Conservation (phyloP, 2,113 vertebrate genomes). For the Hystrix brachyura region DNA sequence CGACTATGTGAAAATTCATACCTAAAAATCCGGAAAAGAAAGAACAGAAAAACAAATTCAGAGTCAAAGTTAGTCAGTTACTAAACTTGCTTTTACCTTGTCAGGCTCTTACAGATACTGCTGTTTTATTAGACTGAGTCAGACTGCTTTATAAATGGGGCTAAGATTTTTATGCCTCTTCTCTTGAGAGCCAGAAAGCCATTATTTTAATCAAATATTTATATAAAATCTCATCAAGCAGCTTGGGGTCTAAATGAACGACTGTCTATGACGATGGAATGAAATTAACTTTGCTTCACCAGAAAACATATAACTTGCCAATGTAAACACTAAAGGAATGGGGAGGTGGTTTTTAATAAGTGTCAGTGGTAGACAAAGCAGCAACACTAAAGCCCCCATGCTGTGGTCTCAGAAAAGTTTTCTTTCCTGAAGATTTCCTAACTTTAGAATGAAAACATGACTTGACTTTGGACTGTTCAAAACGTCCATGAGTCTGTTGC, state of each 20-base stretch:
- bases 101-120: neutral
- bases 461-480: neutral
- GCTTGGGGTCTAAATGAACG: slow-evolving; percentile 62
- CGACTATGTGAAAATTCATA: neutral
- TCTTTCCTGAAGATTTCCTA: slow-evolving; percentile 10
- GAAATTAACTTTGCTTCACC: slow-evolving; percentile 59
- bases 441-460: neutral
- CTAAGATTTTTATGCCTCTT: slow-evolving; percentile 53
- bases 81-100: slow-evolving; percentile 30
- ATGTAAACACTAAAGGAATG: neutral
- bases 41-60: slow-evolving; percentile 41
- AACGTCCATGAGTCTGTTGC: neutral
- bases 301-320: slow-evolving; percentile 48
- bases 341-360: neutral
- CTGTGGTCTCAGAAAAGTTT: slow-evolving; percentile 29
- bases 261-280: slow-evolving; percentile 48
- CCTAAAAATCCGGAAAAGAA: neutral
- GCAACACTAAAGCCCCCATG: neutral
- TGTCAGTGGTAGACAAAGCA: neutral
- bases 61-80: neutral
- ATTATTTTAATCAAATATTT: slow-evolving; percentile 79
- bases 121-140: slow-evolving; percentile 59
- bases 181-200: slow-evolving; percentile 53
- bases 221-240: slow-evolving; percentile 60
- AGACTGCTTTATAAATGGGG: slow-evolving; percentile 7